A percentile compares a stretch with the other conserved stretches of the same genome.
phyloP scores from a whole-genome alignment of 2,888 invertebrate genomes.

The Perizoma affinitatum region DNA sequence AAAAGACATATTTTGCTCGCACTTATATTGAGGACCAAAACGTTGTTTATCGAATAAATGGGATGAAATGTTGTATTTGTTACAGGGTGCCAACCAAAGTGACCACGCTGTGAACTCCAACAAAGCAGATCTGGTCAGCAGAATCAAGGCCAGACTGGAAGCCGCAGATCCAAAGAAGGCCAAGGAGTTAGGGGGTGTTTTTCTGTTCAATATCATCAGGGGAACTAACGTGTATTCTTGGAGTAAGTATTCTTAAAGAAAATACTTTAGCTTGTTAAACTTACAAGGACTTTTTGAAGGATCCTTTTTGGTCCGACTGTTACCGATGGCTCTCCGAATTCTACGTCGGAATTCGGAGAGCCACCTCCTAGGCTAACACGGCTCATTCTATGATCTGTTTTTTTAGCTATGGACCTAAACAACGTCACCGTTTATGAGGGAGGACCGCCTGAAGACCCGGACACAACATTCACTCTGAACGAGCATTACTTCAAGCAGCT shows the following conservation, averaged over 20 bases:
- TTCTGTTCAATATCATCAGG: slow-evolving; percentile 77
- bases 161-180: slow-evolving; percentile 66
- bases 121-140: slow-evolving; percentile 64
- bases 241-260: slow-evolving; percentile 62
- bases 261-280: too few relatives aligned
- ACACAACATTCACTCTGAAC: slow-evolving; percentile 75
- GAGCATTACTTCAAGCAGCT: slow-evolving; percentile 74
- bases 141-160: slow-evolving; percentile 63
- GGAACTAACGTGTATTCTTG: slow-evolving; percentile 73
- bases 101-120: slow-evolving; percentile 47
- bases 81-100: slow-evolving; percentile 74
- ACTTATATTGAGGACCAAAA: too few relatives aligned
- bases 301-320: too few relatives aligned
- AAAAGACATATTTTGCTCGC: too few relatives aligned
- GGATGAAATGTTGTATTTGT: not conserved
- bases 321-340: too few relatives aligned
- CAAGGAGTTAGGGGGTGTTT: slow-evolving; percentile 71
- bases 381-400: not conserved
- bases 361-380: too few relatives aligned
- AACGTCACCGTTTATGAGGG: slow-evolving; percentile 73
- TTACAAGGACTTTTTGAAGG: too few relatives aligned
- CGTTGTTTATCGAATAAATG: not conserved
- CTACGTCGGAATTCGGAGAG: too few relatives aligned
- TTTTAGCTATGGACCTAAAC: slow-evolving; percentile 76
- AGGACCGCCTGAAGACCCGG: slow-evolving; percentile 73